Evolutionary conservation across 2,797 vertebrate genomes (phyloP).

Genomic region (Neosilurus mollespiculum): DNA sequence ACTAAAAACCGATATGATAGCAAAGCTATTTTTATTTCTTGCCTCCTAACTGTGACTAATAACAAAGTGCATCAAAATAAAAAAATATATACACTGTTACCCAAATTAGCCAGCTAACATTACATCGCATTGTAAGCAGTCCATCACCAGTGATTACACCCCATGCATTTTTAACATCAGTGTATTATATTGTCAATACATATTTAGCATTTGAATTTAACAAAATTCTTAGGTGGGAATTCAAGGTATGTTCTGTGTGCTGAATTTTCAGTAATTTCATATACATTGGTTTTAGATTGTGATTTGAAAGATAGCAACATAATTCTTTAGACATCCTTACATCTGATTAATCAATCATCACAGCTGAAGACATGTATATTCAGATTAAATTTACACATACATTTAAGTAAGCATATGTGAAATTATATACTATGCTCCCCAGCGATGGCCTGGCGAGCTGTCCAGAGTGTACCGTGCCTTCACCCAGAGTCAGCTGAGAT

Average conservation of each 20-base stretch:
- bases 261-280: not conserved
- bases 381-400: not conserved
- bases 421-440: not conserved
- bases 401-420: not conserved
- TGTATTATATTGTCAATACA: not conserved
- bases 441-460: no score
- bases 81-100: not conserved
- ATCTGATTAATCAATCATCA: not conserved
- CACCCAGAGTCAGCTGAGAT: no score
- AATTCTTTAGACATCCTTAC: not conserved
- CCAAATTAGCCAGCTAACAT: not conserved
- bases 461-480: no score
- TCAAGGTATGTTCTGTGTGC: not conserved
- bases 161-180: not conserved
- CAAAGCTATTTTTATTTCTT: not conserved
- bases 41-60: not conserved
- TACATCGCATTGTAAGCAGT: not conserved
- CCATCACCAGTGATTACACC: not conserved
- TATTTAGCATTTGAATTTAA: not conserved
- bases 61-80: not conserved
- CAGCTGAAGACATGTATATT: no score
- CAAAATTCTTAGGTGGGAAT: not conserved
- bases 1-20: not conserved
- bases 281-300: not conserved
- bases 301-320: not conserved